phyloP scores from a whole-genome alignment of 2,888 invertebrate genomes.

The Cylindroiulus punctatus region DNA sequence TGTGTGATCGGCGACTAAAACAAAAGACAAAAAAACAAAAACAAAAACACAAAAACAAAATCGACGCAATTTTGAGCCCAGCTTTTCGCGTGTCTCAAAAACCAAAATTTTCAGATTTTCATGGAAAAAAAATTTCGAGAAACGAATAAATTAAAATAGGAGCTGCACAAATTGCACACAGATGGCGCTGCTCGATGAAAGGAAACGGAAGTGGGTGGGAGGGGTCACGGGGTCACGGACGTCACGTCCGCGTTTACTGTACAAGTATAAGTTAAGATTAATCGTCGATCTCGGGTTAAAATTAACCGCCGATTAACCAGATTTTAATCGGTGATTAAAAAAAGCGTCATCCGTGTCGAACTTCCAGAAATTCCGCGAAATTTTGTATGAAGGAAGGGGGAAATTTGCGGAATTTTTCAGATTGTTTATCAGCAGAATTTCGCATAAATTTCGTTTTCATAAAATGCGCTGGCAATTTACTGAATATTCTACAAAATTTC shows the following conservation, averaged over 20 bases:
- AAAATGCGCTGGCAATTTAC: too few relatives aligned
- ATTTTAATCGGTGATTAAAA: too few relatives aligned
- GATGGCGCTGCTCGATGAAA: neutral
- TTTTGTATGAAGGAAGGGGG: too few relatives aligned
- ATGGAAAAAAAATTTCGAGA: neutral
- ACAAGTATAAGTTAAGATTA: conserved; percentile 19
- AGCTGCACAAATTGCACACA: neutral
- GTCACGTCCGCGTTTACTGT: neutral
- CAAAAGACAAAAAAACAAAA: neutral
- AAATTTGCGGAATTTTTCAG: too few relatives aligned
- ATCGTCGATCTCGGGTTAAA: neutral
- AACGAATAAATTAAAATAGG: conserved; percentile 11
- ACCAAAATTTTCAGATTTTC: neutral
- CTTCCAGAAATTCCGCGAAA: too few relatives aligned
- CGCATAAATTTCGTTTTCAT: too few relatives aligned
- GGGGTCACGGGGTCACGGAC: too few relatives aligned
- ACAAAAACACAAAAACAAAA: neutral
- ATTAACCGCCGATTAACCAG: too few relatives aligned
- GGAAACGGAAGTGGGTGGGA: too few relatives aligned
- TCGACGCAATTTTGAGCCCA: neutral
- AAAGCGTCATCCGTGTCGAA: too few relatives aligned
- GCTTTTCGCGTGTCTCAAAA: conserved; percentile 7
- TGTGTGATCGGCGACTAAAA: conserved; percentile 26
- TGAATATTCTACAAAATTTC: too few relatives aligned
- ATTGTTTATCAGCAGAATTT: too few relatives aligned